Evolutionary conservation across 2,797 vertebrate species (phyloP).

Genomic region (Miopithecus talapoin): DNA sequence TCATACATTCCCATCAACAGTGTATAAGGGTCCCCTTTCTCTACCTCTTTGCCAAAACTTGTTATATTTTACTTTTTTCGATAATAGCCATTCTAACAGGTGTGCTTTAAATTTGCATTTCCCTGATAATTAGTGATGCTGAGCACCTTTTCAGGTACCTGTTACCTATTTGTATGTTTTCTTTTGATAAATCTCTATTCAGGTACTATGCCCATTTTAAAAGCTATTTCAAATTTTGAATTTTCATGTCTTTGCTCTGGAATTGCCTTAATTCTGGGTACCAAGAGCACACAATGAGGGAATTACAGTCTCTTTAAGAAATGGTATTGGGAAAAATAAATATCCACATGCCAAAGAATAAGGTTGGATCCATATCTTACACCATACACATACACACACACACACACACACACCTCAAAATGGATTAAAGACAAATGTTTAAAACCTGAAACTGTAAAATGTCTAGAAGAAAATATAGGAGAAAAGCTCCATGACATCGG

Average conservation of each 20-base stretch:
- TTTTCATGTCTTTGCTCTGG: background rate
- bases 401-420: background rate
- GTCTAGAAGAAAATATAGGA: background rate
- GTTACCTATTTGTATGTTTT: background rate
- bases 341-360: background rate
- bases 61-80: background rate
- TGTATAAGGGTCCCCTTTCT: background rate
- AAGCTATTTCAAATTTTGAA: background rate
- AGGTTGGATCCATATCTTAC: background rate
- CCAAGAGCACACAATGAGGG: background rate
- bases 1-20: background rate
- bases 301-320: background rate
- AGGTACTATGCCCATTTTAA: background rate
- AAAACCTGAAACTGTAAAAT: background rate
- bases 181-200: background rate
- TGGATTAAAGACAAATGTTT: background rate
- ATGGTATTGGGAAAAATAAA: background rate
- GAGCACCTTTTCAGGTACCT: background rate
- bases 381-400: background rate
- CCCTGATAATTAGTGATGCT: background rate
- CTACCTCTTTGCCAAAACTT: background rate
- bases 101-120: background rate
- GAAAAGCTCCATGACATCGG: background rate
- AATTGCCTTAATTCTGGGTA: background rate
- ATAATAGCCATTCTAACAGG: background rate